phyloP scores from a whole-genome alignment of 2,888 invertebrate species.

The Mythimna lalbum region DNA sequence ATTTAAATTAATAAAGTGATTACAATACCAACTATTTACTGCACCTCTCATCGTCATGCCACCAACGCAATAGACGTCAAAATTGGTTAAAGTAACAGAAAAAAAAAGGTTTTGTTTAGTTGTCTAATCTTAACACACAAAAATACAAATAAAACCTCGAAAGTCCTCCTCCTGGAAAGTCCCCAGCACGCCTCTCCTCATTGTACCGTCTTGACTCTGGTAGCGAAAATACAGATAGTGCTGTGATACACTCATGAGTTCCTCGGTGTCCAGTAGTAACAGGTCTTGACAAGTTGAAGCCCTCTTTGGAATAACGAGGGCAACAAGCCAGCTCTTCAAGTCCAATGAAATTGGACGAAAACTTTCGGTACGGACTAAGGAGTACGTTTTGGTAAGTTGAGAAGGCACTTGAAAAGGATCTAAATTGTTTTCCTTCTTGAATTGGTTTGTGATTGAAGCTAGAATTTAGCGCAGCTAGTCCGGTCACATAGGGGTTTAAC shows the following conservation, averaged over 20 bases:
- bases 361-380: slow-evolving; percentile 15
- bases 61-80: too few relatives aligned
- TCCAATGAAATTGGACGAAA: slow-evolving; percentile 62
- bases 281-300: slow-evolving; percentile 59
- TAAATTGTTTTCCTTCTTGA: slow-evolving; percentile 41
- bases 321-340: slow-evolving; percentile 52
- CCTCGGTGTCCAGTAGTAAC: slow-evolving; percentile 54
- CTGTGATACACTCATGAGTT: slow-evolving; percentile 49
- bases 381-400: slow-evolving; percentile 23
- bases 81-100: too few relatives aligned
- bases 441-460: slow-evolving; percentile 7
- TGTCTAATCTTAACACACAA: too few relatives aligned
- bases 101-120: too few relatives aligned
- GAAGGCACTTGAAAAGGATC: slow-evolving; percentile 19
- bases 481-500: too few relatives aligned
- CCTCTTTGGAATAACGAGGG: slow-evolving; percentile 61
- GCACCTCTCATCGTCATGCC: too few relatives aligned
- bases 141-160: slow-evolving; percentile 38
- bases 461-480: not conserved
- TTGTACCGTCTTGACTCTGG: slow-evolving; percentile 61
- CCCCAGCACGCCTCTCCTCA: slow-evolving; percentile 77
- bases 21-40: too few relatives aligned
- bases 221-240: slow-evolving; percentile 50
- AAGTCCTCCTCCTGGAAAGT: slow-evolving; percentile 83
- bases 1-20: too few relatives aligned